Base-by-base conservation (phyloP, 2,888 invertebrate species). In the Drosophila falleni region DNA sequence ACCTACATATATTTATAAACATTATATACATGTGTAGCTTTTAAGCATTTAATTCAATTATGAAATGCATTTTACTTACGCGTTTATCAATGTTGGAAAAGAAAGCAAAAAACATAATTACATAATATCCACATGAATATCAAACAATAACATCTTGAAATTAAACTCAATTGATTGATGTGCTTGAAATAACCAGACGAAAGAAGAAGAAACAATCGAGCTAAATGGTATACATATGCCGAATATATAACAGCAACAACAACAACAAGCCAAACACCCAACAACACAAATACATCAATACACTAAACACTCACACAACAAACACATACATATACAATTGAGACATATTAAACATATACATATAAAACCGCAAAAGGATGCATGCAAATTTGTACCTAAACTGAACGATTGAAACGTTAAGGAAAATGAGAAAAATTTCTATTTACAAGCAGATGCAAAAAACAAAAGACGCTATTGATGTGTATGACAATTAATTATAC, bases 401-500 rank as follows among this genome's bases (percentile, higher is more conserved):
- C 1, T 9, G 8, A 31, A 31, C 31, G 31, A 31, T 31, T 8
- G 23, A 44, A 44, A 53, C 35, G 23, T 44, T 44, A 44, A 56
- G 55, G 23, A 56, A 56, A 19, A 33, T 23, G 44, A 42, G 33
- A 42, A n/a, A 58, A 51, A 46, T 47, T 62, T 78, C 78, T 81
- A 80, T 71, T 78, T 78, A 80, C 80, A 78, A 71, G 46, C 50
- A 63, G 44, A 63, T 59, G 50, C 58, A 61, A 73, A 73, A 44
- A 60, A 56, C 55, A 16, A 37, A 63, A 70, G 66, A 67, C 46
- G 70, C 75, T 77, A 83, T 84, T 80, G 89, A 85, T 85, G 84
- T 89, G 89, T 85, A 89, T 73, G 84, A 85, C 84, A 85, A 85
- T 85, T 85, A 85, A 89, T 78, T 89, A 84, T 89, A 85, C 84